These are phyloP conservation scores for Drosophila guanche DNA, from an alignment of 1,140 invertebrate species.

Conservation along the genomic window DNA sequence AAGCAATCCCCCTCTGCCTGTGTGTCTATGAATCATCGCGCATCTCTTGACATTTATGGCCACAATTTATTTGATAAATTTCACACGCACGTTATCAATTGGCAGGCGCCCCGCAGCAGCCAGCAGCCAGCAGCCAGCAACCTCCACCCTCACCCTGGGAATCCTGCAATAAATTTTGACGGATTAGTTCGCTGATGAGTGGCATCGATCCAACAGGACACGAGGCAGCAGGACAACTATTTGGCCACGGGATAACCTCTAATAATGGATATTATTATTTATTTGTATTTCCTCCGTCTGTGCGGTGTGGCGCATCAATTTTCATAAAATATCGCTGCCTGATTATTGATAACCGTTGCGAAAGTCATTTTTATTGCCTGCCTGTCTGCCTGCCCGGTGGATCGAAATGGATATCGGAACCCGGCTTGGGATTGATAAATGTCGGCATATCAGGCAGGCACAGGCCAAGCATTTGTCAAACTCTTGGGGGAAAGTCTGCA, in stretches of 20 bases:
- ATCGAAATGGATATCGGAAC: constrained; percentile 15
- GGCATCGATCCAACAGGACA: constrained; percentile 52
- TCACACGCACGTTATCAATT: constrained; percentile 82
- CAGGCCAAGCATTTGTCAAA: constrained; percentile 40
- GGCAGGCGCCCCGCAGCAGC: constrained; percentile 21
- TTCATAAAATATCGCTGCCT: constrained; percentile 81
- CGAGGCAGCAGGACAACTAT: constrained; percentile 52
- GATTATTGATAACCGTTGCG: constrained; percentile 77
- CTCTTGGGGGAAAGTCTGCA: no score
- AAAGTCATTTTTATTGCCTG: constrained; percentile 75
- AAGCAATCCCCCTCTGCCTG: constrained; percentile 24
- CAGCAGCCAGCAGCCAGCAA: no score
- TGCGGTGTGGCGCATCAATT: constrained; percentile 72
- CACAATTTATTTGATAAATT: constrained; percentile 82
- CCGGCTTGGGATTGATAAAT: constrained; percentile 57
- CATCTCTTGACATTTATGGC: constrained; percentile 78
- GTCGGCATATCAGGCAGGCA: constrained; percentile 51
- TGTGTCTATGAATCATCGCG: constrained; percentile 71
- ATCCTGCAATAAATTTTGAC: constrained; percentile 74
- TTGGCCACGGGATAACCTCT: constrained; percentile 69
- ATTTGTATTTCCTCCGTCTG: no score
- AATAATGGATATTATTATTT: constrained; percentile 81
- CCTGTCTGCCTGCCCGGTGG: constrained; percentile 1
- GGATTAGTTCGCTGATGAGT: constrained; percentile 79
- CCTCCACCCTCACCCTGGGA: no score